phyloP scores from a whole-genome alignment of 1,140 invertebrate genomes.

The Parasteatoda tepidariorum region DNA sequence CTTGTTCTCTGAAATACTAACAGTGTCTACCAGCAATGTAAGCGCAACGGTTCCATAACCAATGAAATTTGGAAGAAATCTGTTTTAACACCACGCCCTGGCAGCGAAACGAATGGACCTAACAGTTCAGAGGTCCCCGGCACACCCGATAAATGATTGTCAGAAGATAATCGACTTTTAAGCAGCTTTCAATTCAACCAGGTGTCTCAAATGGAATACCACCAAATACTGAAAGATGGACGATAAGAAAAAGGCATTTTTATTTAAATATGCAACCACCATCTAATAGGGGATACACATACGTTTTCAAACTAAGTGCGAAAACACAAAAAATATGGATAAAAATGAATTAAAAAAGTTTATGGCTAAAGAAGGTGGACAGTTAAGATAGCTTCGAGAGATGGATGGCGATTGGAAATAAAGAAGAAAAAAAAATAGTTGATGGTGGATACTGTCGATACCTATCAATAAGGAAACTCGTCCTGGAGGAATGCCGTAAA shows the following conservation, averaged over 20 bases:
- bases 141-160: constrained; percentile 52
- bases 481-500: constrained; percentile 14
- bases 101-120: constrained; percentile 47
- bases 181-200: constrained; percentile 57
- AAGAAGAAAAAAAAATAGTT: constrained; percentile 28
- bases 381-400: constrained; percentile 16
- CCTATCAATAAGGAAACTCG: constrained; percentile 49
- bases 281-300: constrained; percentile 31
- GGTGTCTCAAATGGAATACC: constrained; percentile 59
- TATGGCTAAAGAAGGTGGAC: background rate
- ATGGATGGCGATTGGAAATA: constrained; percentile 36
- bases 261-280: constrained; percentile 51
- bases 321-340: constrained; percentile 34
- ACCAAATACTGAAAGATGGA: constrained; percentile 58
- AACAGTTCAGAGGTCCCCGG: constrained; percentile 51
- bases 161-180: constrained; percentile 60
- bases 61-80: constrained; percentile 57
- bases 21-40: constrained; percentile 22
- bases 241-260: constrained; percentile 60
- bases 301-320: constrained; percentile 48
- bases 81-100: constrained; percentile 32
- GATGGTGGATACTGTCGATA: constrained; percentile 49
- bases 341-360: constrained; percentile 1
- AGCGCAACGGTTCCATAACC: constrained; percentile 58
- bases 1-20: constrained; percentile 50